Percentiles rank a stretch among this genome's conserved stretches.
phyloP scores from a whole-genome alignment of 2,113 vertebrate genomes.

The Struthio camelus region DNA sequence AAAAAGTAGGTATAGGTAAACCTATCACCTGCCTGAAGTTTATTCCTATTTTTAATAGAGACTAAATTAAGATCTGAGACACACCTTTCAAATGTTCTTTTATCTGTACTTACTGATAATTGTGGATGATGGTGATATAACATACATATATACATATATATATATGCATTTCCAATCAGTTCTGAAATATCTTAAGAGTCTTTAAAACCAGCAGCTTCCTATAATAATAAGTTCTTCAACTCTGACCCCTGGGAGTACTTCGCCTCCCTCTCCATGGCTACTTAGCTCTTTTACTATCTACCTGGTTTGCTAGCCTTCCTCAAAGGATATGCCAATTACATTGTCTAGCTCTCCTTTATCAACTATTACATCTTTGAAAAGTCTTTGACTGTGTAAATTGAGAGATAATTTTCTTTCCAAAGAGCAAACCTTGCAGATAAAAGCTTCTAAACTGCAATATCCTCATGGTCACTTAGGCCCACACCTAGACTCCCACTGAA shows the following conservation, averaged over 20 bases:
- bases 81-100: neutral
- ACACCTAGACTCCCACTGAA: neutral
- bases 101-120: neutral
- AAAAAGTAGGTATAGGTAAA: neutral
- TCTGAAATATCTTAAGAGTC: neutral
- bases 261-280: neutral
- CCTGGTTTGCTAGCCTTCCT: neutral
- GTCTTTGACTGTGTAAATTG: neutral
- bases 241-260: neutral
- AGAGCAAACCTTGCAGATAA: neutral
- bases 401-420: neutral
- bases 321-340: neutral
- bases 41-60: neutral
- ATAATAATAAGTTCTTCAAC: neutral
- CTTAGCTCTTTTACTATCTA: neutral
- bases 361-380: neutral
- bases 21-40: neutral
- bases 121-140: neutral
- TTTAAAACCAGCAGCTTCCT: neutral
- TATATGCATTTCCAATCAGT: neutral
- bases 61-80: neutral
- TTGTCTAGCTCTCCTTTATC: neutral
- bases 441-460: neutral
- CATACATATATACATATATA: too few species aligned
- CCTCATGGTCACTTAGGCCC: neutral